These are phyloP conservation scores for Tringa solitaria DNA, from an alignment of 2,113 vertebrate genomes.

Conservation along the genomic window DNA sequence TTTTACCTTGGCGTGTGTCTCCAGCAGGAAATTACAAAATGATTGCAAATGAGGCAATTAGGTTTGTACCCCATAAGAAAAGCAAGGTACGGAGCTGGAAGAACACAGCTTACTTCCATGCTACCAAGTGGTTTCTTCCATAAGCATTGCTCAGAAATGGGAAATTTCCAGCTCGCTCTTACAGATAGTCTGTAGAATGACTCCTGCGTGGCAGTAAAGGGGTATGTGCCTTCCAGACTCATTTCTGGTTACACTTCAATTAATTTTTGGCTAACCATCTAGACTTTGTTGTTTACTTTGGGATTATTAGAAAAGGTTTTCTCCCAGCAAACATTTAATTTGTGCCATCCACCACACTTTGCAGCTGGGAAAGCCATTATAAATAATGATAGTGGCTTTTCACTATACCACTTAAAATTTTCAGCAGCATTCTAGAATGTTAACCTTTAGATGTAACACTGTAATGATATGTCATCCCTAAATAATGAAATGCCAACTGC, in stretches of 20 bases:
- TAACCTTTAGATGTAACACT: constrained; percentile 61
- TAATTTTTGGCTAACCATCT: neutral
- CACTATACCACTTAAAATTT: constrained; percentile 46
- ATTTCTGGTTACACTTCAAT: neutral
- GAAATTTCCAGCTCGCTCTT: neutral
- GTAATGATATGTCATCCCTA: constrained; percentile 60
- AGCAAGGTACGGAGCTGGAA: neutral
- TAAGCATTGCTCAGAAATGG: neutral
- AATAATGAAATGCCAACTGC: constrained; percentile 62
- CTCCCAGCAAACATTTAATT: constrained; percentile 33
- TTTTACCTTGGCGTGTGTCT: neutral
- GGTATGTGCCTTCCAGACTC: neutral
- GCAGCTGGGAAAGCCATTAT: constrained; percentile 60
- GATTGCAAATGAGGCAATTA: neutral
- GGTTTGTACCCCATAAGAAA: neutral
- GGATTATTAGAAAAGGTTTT: neutral
- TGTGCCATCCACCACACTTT: constrained; percentile 1
- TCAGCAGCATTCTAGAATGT: constrained; percentile 12
- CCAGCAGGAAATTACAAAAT: neutral
- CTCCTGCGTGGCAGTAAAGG: neutral
- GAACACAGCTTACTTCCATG: neutral
- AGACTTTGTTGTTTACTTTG: neutral
- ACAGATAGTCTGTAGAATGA: neutral
- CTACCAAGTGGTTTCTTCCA: neutral
- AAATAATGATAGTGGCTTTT: constrained; percentile 61